phyloP scores from a whole-genome alignment of 2,113 vertebrate genomes.

The Phaethornis superciliosus region DNA sequence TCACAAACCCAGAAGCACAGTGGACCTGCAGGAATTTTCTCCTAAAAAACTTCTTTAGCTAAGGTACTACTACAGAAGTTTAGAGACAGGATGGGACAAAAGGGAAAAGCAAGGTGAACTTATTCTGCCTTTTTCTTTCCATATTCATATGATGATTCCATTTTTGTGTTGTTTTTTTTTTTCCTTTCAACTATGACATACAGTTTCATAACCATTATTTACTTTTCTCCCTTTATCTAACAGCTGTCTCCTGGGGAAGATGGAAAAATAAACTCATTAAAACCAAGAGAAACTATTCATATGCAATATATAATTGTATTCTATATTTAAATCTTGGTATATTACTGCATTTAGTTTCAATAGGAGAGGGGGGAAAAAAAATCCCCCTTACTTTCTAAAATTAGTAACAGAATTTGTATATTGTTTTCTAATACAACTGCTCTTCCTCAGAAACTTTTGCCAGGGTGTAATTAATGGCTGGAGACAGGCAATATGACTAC shows the following conservation, averaged over 20 bases:
- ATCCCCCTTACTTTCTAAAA: conserved; percentile 48
- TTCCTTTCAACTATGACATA: not conserved
- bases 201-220: conserved; percentile 57
- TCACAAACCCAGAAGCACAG: not conserved
- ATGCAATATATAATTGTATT: not conserved
- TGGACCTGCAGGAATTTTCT: not conserved
- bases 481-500: conserved; percentile 29
- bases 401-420: conserved; percentile 32
- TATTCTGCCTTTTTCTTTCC: not conserved
- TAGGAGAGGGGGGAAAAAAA: not conserved
- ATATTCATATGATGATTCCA: not conserved
- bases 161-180: not conserved
- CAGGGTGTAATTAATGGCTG: conserved; percentile 27
- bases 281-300: conserved; percentile 30
- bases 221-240: conserved; percentile 59
- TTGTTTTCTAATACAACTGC: conserved; percentile 34
- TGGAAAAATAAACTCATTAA: conserved; percentile 42
- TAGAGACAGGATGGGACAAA: not conserved
- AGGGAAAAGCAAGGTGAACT: not conserved
- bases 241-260: conserved; percentile 52
- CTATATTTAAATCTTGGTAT: conserved; percentile 48
- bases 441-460: conserved; percentile 47
- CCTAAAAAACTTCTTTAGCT: not conserved
- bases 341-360: conserved; percentile 60
- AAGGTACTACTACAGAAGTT: not conserved